Evolutionary conservation across 2,888 invertebrate genomes (phyloP), one percentile per base, ranked within the genome.

Genomic region (Dermolepida albohirtum): DNA sequence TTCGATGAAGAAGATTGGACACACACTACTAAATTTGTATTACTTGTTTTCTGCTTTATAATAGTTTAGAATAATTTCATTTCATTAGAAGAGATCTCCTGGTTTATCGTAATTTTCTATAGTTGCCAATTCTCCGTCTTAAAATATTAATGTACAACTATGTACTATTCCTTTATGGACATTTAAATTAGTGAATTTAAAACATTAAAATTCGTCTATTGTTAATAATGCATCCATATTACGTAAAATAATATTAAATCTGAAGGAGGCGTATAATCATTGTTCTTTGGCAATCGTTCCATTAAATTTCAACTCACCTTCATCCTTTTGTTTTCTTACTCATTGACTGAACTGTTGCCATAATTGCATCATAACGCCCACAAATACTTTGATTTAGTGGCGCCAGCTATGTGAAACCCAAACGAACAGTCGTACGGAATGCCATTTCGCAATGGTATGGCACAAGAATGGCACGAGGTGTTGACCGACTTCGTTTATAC

Each of bases 201-300:
- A 22, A 22, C 22, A 22, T 22, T 22, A 22, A 22, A 4, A 22
- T 22, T 22, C 1, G 4, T 22, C 22, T 4, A 4, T 22, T 22
- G 4, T 22, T 22, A 22, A 22, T 22, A 22, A 10, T 10, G 6
- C 34, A 1, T 34, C 34, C 6, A 34, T 10, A 6, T 34, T 34
- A 34, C 34, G 34, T 10, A 34, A 34, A 29, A 34, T 34, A 8
- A 8, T 34, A 34, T 6, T 34, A 34, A 6, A 10, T 39, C 54
- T 17, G 11, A 40, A 17, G 39, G 12, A 16, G 10, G 5, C 11
- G 17, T 10, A 29, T 52, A 12, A 11, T 54, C 54, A 27, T 29
- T 14, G 55, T n/a, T 55, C 27, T 59, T 59, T 59, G 44, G 44
- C 59, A 59, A 59, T n/a, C 44, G 12, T 29, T 59, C 27, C 27